These are phyloP conservation scores for Channallabes apus DNA, from an alignment of 2,797 vertebrate genomes.

Conservation along the genomic window DNA sequence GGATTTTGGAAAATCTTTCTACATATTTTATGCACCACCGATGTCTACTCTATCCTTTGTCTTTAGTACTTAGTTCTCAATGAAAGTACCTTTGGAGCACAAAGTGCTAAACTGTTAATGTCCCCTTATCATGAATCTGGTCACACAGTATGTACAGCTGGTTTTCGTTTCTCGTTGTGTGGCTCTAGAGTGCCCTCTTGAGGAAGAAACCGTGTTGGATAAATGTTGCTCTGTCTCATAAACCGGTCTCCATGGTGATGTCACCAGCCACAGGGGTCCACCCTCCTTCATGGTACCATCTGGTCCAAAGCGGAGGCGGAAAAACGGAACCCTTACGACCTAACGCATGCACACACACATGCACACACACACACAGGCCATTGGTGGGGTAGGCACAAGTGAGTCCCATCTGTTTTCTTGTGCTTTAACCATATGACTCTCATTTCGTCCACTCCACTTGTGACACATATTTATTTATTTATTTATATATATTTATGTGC, in stretches of 20 bases:
- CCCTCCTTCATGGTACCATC: constrained; percentile 46
- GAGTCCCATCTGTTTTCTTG: constrained; percentile 46
- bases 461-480: background rate
- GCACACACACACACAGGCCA: constrained; percentile 31
- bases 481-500: background rate
- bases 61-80: too few relatives aligned
- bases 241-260: constrained; percentile 38
- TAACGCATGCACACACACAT: constrained; percentile 16
- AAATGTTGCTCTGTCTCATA: constrained; percentile 14
- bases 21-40: too few relatives aligned
- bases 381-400: constrained; percentile 24
- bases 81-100: too few relatives aligned
- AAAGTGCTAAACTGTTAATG: background rate
- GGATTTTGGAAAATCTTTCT: background rate
- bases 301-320: constrained; percentile 44
- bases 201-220: background rate
- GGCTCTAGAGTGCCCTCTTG: constrained; percentile 23
- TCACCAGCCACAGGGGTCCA: constrained; percentile 29
- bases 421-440: constrained; percentile 22
- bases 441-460: background rate
- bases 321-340: constrained; percentile 35
- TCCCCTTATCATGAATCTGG: background rate
- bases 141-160: too few relatives aligned
- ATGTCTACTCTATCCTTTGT: too few relatives aligned
- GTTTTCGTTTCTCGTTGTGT: background rate